Base-by-base conservation (phyloP, 2,888 invertebrate species). In the Melanotus villosus region DNA sequence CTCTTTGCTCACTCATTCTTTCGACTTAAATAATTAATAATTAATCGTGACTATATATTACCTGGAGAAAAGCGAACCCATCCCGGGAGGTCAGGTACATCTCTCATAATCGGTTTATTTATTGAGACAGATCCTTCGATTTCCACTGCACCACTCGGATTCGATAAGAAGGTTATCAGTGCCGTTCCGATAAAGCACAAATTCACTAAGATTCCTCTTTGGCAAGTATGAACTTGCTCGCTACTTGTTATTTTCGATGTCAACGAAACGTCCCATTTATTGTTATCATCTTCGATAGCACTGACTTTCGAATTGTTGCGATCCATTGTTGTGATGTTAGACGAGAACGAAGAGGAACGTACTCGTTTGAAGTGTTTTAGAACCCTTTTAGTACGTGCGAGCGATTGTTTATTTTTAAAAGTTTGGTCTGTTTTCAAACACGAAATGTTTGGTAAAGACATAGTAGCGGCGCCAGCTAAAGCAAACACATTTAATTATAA, bases 21-120 rank as follows among this genome's bases (percentile, higher is more conserved):
- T 23, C 32, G 23, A 18, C 62, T 62, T 62, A 62, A 62, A 62
- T 62, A 62, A 62, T 62, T 62, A 62, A 21, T 36, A 50, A 62
- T 62, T 62, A 62, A 56, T 56, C 23, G 36, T 38, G 54, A 18
- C 54, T 3, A 34, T 34, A 34, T 34, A 19, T 73, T 75, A 80
- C 80, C 80, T 76, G 79, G 69, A 34, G 79, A 79, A 75, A 77
- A 77, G 54, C 75, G 78, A 30, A 73, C 73, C 80, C 80, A 79
- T 47, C 78, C 73, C 52, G 78, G 76, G 9, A 73, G 70, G 56
- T 74, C 72, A 12, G 65, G 36, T 9, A 32, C 56, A 4, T 36
- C 26, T 66, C 75, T 76, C 54, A 73, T 62, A 68, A 76, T 71
- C n/a, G 79, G 78, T 62, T 74, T 79, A 70, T 80, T 80, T 36